Percentiles rank a stretch among this genome's conserved stretches.
Evolutionary conservation across 2,113 vertebrate genomes (phyloP).

Genomic region (Donacobius atricapilla): DNA sequence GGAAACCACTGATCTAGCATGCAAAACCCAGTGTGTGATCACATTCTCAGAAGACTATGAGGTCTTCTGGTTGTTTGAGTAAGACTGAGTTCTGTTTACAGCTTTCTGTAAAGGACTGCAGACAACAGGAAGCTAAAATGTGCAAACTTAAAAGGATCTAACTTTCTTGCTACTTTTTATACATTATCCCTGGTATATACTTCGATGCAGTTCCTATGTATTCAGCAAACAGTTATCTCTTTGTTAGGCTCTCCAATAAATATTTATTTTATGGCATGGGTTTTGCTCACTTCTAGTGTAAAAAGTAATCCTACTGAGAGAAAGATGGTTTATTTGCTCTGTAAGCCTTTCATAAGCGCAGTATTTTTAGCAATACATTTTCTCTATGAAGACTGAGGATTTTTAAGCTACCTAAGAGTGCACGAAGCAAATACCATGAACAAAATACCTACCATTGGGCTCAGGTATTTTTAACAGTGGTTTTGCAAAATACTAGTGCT

Average conservation of each 20-base stretch:
- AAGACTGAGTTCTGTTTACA: neutral
- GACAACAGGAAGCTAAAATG: neutral
- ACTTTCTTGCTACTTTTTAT: neutral
- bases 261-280: conserved; percentile 50
- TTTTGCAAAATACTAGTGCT: neutral
- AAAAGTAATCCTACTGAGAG: conserved; percentile 49
- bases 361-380: conserved; percentile 29
- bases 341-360: conserved; percentile 24
- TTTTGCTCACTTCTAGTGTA: conserved; percentile 31
- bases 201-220: neutral
- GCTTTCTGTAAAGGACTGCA: neutral
- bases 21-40: neutral
- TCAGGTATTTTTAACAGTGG: neutral
- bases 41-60: neutral
- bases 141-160: neutral
- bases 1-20: neutral
- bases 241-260: conserved; percentile 17
- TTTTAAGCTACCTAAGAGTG: neutral
- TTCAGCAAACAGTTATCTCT: neutral
- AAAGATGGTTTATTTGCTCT: conserved; percentile 41
- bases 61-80: neutral
- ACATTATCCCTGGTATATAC: neutral
- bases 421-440: neutral
- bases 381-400: neutral
- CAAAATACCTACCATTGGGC: neutral